Base-by-base conservation (phyloP, 2,797 vertebrate genomes). In the Sorex maritimensis region DNA sequence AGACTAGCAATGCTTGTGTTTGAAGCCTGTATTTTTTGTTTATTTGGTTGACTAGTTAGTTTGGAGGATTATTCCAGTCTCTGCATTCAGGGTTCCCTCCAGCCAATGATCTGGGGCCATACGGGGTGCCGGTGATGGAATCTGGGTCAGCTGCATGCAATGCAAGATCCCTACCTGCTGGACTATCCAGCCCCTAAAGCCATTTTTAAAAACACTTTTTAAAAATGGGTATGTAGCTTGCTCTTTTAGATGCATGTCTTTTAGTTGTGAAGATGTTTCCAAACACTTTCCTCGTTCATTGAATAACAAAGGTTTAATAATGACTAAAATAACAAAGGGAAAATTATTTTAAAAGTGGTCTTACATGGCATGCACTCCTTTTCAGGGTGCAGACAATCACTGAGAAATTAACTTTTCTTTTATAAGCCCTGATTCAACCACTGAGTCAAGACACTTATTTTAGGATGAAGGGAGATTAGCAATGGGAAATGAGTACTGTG, bases 291-390 rank as follows among this genome's bases (percentile, higher is more conserved):
- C 0, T 3, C 14, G 79, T 69, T 69, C 2, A 65, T 58, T 90
- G 44, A 77, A 75, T 80, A 69, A 67, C 69, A 80, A 41, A 58
- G 49, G 79, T 52, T 19, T 84, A 74, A 75, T 90, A 52, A n/a
- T 14, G 81, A 49, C 38, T 85, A 86, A 55, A 81, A n/a, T 81
- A 79, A 85, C 81, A 68, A 84, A 90, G 78, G 1, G 0, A 30
- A 24, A 75, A 61, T 34, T 52, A 92, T 61, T 88, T 68, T 68
- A 63, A 85, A 85, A 85, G 4, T 4, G 13, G 55, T 58, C 19
- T 58, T 58, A 1, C 14, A 34, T 44, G 14, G 21, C 26, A n/a
- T 67, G 9, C 1, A 73, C 19, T 10, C 9, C 9, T 68, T 82
- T 77, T 58, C 8, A 83, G 17, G 78, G 30, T 28, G n/a, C 28